Evolutionary conservation across 2,888 invertebrate genomes (phyloP), one percentile per base, ranked within the genome.

Genomic region (Electrophaes corylata): DNA sequence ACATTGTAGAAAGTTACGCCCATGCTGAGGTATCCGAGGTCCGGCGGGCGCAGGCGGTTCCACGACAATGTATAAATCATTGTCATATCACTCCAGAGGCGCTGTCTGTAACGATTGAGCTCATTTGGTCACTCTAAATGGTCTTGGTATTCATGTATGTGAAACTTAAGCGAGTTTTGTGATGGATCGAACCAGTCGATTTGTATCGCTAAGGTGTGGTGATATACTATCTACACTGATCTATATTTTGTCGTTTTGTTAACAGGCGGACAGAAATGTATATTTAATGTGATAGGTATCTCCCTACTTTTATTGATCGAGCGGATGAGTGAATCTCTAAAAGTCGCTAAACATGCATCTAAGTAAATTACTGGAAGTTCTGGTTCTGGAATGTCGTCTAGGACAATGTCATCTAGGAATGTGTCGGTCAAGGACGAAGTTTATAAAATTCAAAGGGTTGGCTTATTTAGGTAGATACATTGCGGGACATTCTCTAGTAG

Each of bases 61-160:
- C 62, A 66, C 65, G 67, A 69, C 72, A 68, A 68, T 64, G 58
- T 66, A 82, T 83, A 79, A 77, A 83, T 84, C 82, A 82, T 78
- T 79, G 79, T 81, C 82, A 75, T 70, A 79, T 76, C 72, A 72
- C 66, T 72, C 71, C 72, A 69, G 67, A 68, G 73, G 73, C 72
- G 75, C 65, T 73, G 72, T 70, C 63, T 43, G 66, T 64, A 65
- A 63, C 66, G 60, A 67, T 67, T 61, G 67, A 64, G 65, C 66
- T 76, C 75, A 78, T 79, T 79, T 76, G 72, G 69, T 57, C 68
- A 65, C 60, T 69, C 50, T 67, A 67, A 74, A 72, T 71, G 65
- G 61, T 66, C 44, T 45, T 49, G 48, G 70, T 50, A 66, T 60
- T 60, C 55, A 59, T 57, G 60, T 59, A 60, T 65, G 62, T 60